Evolutionary conservation across 2,888 invertebrate species (phyloP).

Genomic region (Phyto melanocephala): DNA sequence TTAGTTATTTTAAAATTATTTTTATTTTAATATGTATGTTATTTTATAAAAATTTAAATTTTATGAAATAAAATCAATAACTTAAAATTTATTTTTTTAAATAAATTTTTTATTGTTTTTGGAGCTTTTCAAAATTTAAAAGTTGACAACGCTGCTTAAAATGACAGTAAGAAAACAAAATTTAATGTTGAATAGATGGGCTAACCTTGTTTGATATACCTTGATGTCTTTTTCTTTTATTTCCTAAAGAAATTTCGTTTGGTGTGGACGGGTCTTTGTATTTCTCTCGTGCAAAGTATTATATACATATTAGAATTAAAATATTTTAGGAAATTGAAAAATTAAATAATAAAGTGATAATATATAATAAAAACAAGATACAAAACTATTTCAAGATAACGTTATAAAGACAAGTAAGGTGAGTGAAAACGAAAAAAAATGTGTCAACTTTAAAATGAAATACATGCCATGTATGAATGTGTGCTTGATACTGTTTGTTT

Average conservation of each 20-base stretch:
- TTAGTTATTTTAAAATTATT: no score
- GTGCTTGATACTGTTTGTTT: constrained; percentile 17
- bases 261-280: constrained; percentile 29
- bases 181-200: no score
- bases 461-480: constrained; percentile 10
- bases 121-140: no score
- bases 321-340: constrained; percentile 29
- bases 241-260: constrained; percentile 50
- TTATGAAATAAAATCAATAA: no score
- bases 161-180: no score
- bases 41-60: no score
- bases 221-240: constrained; percentile 39
- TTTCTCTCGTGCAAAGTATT: not conserved
- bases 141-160: no score
- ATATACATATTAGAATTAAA: constrained; percentile 35
- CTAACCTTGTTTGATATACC: no score
- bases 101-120: no score
- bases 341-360: not conserved
- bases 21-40: no score
- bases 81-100: no score
- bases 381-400: constrained; percentile 29
- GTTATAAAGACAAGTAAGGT: constrained; percentile 61
- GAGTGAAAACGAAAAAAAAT: constrained; percentile 47
- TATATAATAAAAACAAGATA: not conserved
- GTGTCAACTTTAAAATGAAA: constrained; percentile 50